phyloP scores from a whole-genome alignment of 2,797 vertebrate species.

The Streptopelia turtur region DNA sequence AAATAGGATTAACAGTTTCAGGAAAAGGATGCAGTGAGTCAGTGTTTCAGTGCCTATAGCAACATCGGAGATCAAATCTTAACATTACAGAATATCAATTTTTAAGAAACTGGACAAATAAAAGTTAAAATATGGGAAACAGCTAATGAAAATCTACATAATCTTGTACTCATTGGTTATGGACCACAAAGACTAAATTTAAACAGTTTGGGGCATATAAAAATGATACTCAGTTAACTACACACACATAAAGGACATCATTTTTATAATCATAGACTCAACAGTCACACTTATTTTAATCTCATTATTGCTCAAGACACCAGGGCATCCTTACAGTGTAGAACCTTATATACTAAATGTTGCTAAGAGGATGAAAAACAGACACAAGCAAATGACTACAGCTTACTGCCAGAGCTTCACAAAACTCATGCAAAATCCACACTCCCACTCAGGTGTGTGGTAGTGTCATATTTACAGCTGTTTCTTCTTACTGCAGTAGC shows the following conservation, averaged over 20 bases:
- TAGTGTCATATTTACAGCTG: background rate
- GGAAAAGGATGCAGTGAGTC: background rate
- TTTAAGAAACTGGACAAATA: background rate
- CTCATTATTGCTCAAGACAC: background rate
- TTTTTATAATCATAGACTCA: background rate
- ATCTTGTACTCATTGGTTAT: background rate
- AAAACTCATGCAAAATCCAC: conserved; percentile 19
- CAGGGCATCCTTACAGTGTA: background rate
- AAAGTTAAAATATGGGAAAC: background rate
- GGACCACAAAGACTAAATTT: background rate
- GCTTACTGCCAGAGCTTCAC: background rate
- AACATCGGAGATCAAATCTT: background rate
- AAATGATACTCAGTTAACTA: background rate
- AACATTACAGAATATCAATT: background rate
- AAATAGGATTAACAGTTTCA: background rate
- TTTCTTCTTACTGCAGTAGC: background rate
- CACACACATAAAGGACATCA: background rate
- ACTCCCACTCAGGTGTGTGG: background rate
- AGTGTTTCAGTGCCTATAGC: background rate
- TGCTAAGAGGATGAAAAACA: background rate
- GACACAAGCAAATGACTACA: background rate
- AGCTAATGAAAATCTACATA: background rate
- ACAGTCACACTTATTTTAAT: background rate
- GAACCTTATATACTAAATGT: background rate
- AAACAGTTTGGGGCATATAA: background rate